Percentiles rank a stretch among this genome's conserved stretches.
Evolutionary conservation across 2,113 vertebrate genomes (phyloP).

Genomic region (Podarcis raffonei): DNA sequence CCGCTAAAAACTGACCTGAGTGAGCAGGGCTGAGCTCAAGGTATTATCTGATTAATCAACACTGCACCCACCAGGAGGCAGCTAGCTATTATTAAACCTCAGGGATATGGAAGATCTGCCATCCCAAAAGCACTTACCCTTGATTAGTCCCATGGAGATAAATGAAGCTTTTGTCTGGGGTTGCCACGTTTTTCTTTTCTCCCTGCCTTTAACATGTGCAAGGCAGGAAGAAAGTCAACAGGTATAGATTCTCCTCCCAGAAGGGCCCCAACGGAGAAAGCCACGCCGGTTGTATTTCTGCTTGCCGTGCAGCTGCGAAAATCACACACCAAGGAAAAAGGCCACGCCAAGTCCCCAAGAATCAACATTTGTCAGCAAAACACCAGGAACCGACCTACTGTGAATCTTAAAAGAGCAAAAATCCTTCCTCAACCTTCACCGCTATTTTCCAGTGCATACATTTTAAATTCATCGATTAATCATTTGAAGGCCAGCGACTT

Average conservation of each 20-base stretch:
- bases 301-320: background rate
- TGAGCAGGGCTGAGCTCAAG: background rate
- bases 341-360: background rate
- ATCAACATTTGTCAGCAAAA: background rate
- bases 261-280: too few relatives aligned
- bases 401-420: background rate
- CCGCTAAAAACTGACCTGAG: background rate
- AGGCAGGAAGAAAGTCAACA: background rate
- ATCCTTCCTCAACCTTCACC: background rate
- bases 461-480: background rate
- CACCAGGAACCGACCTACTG: background rate
- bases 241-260: background rate
- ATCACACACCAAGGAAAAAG: background rate
- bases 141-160: background rate
- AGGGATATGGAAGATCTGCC: background rate
- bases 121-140: background rate
- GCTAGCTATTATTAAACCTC: slow-evolving; percentile 1
- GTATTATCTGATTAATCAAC: slow-evolving; percentile 9
- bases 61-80: background rate
- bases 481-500: background rate
- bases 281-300: background rate
- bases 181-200: background rate
- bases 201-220: background rate
- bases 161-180: background rate
- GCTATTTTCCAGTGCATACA: background rate